These are phyloP conservation scores for Dreissena polymorpha DNA, from an alignment of 1,140 invertebrate species.

Conservation along the genomic window DNA sequence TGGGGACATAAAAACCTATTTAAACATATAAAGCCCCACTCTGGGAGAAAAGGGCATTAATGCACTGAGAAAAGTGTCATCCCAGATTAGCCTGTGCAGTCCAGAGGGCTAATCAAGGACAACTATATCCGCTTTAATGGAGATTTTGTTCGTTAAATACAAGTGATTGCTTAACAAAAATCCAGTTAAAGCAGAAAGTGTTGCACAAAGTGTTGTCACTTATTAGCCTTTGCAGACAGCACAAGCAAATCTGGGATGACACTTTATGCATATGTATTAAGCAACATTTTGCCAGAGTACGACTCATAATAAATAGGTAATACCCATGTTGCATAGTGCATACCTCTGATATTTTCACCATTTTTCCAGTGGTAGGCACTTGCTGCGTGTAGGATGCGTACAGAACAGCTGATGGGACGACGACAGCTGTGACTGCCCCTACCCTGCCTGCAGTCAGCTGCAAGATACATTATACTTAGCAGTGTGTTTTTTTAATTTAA, in stretches of 20 bases:
- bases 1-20: too few relatives aligned
- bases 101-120: neutral
- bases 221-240: too few relatives aligned
- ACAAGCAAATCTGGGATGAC: too few relatives aligned
- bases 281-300: neutral
- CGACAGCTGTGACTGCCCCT: neutral
- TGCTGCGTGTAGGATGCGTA: neutral
- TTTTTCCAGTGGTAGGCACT: neutral
- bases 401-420: neutral
- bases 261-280: too few relatives aligned
- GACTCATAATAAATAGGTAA: neutral
- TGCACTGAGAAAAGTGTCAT: too few relatives aligned
- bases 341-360: constrained; percentile 39
- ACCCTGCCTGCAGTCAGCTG: too few relatives aligned
- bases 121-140: neutral
- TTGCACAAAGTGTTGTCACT: too few relatives aligned
- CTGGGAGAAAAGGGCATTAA: neutral
- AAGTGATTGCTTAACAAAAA: neutral
- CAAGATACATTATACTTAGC: too few relatives aligned
- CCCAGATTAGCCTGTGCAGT: too few relatives aligned
- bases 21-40: too few relatives aligned
- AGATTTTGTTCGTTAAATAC: neutral
- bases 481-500: too few relatives aligned
- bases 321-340: neutral
- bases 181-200: too few relatives aligned